phyloP scores from a whole-genome alignment of 2,888 invertebrate species.

The Cyclophora punctaria region DNA sequence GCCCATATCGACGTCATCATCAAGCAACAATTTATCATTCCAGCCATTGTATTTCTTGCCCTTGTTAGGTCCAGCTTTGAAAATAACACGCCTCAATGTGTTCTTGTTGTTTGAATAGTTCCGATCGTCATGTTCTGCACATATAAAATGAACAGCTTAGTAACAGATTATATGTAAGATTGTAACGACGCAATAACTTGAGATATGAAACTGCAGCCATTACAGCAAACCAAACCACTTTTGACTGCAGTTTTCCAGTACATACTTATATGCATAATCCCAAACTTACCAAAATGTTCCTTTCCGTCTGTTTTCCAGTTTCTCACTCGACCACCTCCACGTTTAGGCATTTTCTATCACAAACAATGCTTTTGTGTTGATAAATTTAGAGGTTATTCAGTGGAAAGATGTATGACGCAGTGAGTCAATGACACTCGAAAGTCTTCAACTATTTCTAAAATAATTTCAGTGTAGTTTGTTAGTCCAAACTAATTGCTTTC shows the following conservation, averaged over 20 bases:
- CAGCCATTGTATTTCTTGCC: slow-evolving; percentile 60
- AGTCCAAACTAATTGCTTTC: no score
- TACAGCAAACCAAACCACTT: no score
- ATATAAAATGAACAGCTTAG: slow-evolving; percentile 13
- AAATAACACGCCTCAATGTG: slow-evolving; percentile 66
- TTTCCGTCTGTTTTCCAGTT: slow-evolving; percentile 47
- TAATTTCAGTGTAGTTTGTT: no score
- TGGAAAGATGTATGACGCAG: slow-evolving; percentile 25
- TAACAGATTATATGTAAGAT: not conserved
- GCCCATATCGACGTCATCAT: slow-evolving; percentile 79
- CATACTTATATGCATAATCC: no score
- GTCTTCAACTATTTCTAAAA: no score
- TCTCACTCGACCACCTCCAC: slow-evolving; percentile 53
- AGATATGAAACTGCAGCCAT: no score
- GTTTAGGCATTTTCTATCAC: slow-evolving; percentile 56
- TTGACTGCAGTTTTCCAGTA: no score
- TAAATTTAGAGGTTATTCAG: not conserved
- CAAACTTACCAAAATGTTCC: slow-evolving; percentile 57
- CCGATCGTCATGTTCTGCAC: slow-evolving; percentile 67
- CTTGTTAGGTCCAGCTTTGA: slow-evolving; percentile 67
- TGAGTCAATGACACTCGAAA: not conserved
- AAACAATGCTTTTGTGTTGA: not conserved
- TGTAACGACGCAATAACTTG: not conserved
- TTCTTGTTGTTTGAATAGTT: slow-evolving; percentile 44
- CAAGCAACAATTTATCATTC: slow-evolving; percentile 67